A percentile compares a stretch with the other conserved stretches of the same genome.
Conservation (phyloP, 1,140 invertebrate genomes). For the Galendromus occidentalis region DNA sequence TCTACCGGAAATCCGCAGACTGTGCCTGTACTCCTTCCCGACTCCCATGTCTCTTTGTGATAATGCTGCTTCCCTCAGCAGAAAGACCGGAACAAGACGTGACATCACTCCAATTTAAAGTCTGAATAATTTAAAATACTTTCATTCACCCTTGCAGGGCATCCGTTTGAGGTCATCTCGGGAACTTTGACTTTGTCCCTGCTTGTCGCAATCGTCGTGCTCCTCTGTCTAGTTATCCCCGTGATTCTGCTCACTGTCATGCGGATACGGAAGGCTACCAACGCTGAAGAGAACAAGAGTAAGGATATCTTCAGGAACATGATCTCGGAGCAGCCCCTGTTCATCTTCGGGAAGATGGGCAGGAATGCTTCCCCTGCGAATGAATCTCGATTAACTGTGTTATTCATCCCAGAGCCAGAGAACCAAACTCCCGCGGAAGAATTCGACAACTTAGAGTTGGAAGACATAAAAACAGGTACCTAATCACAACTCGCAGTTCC, state of each 20-base stretch:
- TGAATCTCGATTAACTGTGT: no score
- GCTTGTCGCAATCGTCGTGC: background rate
- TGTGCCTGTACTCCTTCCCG: no score
- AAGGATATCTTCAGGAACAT: background rate
- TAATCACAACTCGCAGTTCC: no score
- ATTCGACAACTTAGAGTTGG: background rate
- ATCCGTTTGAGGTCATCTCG: background rate
- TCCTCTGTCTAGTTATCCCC: background rate
- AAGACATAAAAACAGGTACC: constrained; percentile 9
- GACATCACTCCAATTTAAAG: no score
- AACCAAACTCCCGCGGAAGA: background rate
- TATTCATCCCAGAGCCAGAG: background rate
- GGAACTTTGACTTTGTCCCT: background rate
- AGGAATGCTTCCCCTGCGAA: no score
- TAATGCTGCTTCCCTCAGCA: no score
- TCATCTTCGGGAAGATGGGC: no score
- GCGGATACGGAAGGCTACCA: background rate
- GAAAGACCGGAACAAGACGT: no score
- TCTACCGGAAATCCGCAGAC: no score
- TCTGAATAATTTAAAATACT: no score
- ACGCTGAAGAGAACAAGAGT: background rate
- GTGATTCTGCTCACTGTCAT: background rate
- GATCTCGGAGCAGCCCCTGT: background rate
- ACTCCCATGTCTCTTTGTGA: no score
- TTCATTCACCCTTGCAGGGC: background rate